Evolutionary conservation across 2,888 invertebrate genomes (phyloP).

Genomic region (Drosophila mayaguana): DNA sequence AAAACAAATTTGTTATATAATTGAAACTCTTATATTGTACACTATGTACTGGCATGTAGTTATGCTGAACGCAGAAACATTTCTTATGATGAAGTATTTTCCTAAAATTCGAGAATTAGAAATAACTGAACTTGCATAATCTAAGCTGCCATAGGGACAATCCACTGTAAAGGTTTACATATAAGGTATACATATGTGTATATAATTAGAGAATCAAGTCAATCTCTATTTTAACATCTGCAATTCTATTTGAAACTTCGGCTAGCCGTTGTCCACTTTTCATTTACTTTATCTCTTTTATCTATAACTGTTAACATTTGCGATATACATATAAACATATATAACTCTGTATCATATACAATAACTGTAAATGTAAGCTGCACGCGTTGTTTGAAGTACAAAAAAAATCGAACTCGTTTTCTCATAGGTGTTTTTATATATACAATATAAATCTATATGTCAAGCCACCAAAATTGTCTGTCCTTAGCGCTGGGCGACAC

Average conservation of each 20-base stretch:
- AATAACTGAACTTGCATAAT: background rate
- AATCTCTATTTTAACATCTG: background rate
- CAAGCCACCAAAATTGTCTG: conserved; percentile 62
- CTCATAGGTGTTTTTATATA: conserved; percentile 58
- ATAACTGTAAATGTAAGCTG: conserved; percentile 49
- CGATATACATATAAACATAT: conserved; percentile 8
- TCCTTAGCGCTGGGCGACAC: conserved; percentile 85
- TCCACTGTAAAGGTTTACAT: background rate
- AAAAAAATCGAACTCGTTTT: conserved; percentile 23
- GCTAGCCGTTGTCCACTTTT: conserved; percentile 3
- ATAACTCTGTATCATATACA: conserved; percentile 24
- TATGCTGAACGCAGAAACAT: background rate
- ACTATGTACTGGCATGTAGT: background rate
- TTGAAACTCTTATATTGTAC: too few species aligned
- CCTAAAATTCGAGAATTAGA: background rate
- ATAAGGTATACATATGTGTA: background rate
- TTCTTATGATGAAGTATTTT: background rate
- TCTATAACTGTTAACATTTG: conserved; percentile 14
- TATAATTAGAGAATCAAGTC: background rate
- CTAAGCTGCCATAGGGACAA: conserved; percentile 5
- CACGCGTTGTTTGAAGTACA: conserved; percentile 55
- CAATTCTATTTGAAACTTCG: conserved; percentile 8
- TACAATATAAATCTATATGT: conserved; percentile 21
- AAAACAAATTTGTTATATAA: background rate
- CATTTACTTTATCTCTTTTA: conserved; percentile 9